Base-by-base conservation (phyloP, 2,888 invertebrate genomes). In the Spisula solida region DNA sequence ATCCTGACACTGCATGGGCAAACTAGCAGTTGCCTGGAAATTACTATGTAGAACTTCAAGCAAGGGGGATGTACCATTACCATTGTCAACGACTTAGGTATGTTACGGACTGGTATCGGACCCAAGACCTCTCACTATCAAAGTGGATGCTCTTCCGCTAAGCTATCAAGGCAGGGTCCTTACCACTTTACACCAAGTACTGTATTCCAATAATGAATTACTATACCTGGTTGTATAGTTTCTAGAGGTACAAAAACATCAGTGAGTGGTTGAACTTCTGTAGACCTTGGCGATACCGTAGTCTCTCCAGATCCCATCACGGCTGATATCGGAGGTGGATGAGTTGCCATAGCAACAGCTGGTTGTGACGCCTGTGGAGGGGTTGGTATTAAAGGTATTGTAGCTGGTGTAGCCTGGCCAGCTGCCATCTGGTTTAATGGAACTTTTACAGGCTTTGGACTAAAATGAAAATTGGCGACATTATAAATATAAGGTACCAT, bases 241-340 rank as follows among this genome's bases (percentile, higher is more conserved):
- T 98, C 98, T 93, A 99, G 96, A 18, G 98, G 97, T 81, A 99
- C 97, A 95, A 97, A 97, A 85, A 99, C 97, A 95, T 98, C 98
- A 2, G 97, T 97, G 90, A 98, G 95, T 1, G 97, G 97, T 95
- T 97, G 97, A 41, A 97, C 85, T 92, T 97, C 97, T 47, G 95
- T 93, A 92, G 97, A 96, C 60, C 94, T 94, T 25, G 94, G 91
- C 18, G 93, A 82, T 18, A 86, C 56, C 48, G 91, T 85, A 34
- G 85, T 87, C 88, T 83, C 88, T 78, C 93, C 85, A 16, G 92
- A 90, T 29, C 90, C 92, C 18, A 91, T 51, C 20, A 90, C 92
- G 10, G 88, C 47, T 6, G 88, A 84, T 47, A 97, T 84, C 0
- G 91, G 89, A 8, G 91, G 88, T 18, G 89, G 89, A 48, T 91